phyloP scores from a whole-genome alignment of 2,797 vertebrate species.

The Urophycis tenuis region DNA sequence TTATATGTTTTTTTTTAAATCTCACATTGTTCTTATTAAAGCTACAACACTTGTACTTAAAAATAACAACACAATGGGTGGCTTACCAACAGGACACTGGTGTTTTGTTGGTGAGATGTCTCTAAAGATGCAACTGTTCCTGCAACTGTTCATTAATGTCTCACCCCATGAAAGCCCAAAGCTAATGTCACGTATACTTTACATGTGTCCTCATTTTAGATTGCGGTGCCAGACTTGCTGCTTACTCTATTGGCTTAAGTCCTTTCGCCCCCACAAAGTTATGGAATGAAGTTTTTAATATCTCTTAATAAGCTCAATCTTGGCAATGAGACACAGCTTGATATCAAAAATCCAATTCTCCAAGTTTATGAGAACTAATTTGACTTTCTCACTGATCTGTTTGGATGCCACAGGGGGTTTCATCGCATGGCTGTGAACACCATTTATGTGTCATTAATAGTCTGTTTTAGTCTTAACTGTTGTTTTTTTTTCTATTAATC shows the following conservation, averaged over 20 bases:
- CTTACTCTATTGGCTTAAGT: not conserved
- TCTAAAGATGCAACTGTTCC: too few relatives aligned
- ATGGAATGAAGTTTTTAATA: constrained; percentile 28
- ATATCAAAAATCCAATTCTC: constrained; percentile 30
- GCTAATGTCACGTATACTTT: too few relatives aligned
- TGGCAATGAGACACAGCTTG: constrained; percentile 19
- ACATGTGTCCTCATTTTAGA: not conserved
- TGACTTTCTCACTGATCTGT: constrained; percentile 19
- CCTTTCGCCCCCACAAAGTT: not conserved
- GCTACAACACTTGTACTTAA: not conserved
- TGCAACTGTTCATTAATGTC: not conserved
- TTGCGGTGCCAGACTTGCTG: not conserved
- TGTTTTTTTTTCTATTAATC: not conserved
- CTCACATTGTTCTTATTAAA: not conserved
- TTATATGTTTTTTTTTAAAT: not conserved
- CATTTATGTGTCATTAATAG: constrained; percentile 26
- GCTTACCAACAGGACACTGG: too few relatives aligned
- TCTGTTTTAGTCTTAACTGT: constrained; percentile 6
- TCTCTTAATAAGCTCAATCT: constrained; percentile 33
- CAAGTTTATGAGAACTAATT: constrained; percentile 25
- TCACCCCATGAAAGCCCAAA: not conserved
- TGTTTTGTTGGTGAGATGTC: too few relatives aligned
- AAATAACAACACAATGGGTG: too few relatives aligned
- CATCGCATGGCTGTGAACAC: constrained; percentile 14
- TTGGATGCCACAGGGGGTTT: constrained; percentile 21